Evolutionary conservation across 2,888 invertebrate genomes (phyloP).

Genomic region (Blastobasis adustella): DNA sequence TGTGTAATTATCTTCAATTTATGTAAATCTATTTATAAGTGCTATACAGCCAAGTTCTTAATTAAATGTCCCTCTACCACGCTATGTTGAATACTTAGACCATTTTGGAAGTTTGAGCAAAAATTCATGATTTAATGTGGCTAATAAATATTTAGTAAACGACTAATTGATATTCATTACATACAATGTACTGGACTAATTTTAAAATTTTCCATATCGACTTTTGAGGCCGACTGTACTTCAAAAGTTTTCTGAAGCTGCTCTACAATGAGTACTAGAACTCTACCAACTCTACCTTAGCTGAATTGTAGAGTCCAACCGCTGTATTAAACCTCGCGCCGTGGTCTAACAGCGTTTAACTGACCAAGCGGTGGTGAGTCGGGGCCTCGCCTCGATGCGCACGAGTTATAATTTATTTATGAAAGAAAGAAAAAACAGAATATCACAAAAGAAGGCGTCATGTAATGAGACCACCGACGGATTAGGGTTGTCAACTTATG

Average conservation of each 20-base stretch:
- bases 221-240: no score
- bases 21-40: background rate
- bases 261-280: no score
- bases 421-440: conserved; percentile 30
- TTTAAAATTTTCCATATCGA: no score
- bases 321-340: conserved; percentile 24
- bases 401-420: conserved; percentile 40
- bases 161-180: no score
- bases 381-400: conserved; percentile 25
- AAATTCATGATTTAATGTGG: no score
- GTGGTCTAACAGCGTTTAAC: conserved; percentile 40
- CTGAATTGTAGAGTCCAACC: conserved; percentile 10
- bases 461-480: conserved; percentile 58
- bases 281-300: no score
- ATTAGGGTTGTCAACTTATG: conserved; percentile 6
- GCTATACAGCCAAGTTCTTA: no score
- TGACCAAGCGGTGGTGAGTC: conserved; percentile 24
- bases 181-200: no score
- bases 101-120: no score
- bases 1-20: conserved; percentile 1
- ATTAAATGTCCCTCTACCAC: background rate
- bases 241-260: no score
- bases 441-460: conserved; percentile 36
- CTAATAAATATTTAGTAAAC: no score
- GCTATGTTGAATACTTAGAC: background rate